Conservation (phyloP, 35 echinoderm and acorn worm species). For the Heliocidaris tuberculata region DNA sequence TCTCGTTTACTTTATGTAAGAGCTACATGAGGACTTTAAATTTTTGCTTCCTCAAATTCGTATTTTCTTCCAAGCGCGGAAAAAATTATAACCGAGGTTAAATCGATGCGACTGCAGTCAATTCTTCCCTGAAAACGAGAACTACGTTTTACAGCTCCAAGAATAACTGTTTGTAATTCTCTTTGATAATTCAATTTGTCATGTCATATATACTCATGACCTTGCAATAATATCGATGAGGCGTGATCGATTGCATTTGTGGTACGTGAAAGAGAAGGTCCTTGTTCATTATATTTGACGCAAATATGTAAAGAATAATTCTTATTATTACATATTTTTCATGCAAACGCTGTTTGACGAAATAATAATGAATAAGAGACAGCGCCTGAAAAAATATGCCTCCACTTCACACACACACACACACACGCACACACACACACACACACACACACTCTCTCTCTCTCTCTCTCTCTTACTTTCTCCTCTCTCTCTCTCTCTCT, state of each 20-base stretch:
- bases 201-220: background rate
- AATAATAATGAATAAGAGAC: background rate
- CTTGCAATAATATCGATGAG: background rate
- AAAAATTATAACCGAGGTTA: background rate
- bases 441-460: no score
- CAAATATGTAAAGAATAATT: background rate
- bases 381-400: background rate
- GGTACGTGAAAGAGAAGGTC: no score
- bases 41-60: no score
- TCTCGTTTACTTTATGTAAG: no score
- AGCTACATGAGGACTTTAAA: no score
- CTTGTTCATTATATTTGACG: no score
- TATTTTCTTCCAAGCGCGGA: no score
- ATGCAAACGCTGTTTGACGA: background rate
- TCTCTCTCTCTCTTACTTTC: background rate
- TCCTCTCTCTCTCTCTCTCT: background rate
- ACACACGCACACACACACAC: no score
- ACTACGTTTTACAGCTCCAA: background rate
- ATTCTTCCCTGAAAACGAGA: background rate
- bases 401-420: background rate
- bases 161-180: background rate
- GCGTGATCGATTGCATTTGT: no score
- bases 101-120: background rate
- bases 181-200: background rate
- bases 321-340: background rate